Evolutionary conservation across 2,113 vertebrate species (phyloP), one percentile per base, ranked within the genome.

Genomic region (Protobothrops mucrosquamatus): DNA sequence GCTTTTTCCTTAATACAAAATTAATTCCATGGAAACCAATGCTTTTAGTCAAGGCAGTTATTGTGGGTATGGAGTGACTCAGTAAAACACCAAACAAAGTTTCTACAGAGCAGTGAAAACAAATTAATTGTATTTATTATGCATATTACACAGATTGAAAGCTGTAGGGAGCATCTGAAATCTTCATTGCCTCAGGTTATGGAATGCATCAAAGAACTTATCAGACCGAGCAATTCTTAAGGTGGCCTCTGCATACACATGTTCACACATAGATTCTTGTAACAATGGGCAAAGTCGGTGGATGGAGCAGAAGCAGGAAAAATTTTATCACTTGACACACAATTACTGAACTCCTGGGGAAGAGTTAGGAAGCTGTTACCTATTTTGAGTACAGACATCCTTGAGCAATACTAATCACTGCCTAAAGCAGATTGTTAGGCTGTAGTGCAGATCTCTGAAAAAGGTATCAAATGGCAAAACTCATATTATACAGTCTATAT

Each of bases 121-220:
- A 97, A 97, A 96, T 96, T 96, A 97, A 95, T 97, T 97, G 96
- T 95, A 97, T 98, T 98, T 98, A 98, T 98, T 98, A 94, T 97
- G 94, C 97, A 97, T 97, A 97, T 96, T 97, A 97, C 96, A 98
- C 97, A 98, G 95, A 91, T 95, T 97, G 92, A 97, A 96, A 96
- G 96, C 97, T 97, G 95, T 95, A 97, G 96, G 95, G 96, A 96
- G 95, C 97, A 97, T 89, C 96, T 96, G 93, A 97, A 97, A 97
- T 94, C 95, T 96, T 96, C 90, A 96, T 94, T 93, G 97, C 93
- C 94, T 97, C 95, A 97, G 96, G 94, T 96, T 96, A 95, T 95
- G 74, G 95, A 97, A 94, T 96, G 95, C 94, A 96, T 90, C 96
- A 96, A 81, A 59, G 91, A 95, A 92, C 96, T 96, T 95, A 95